Evolutionary conservation across 2,113 vertebrate species (phyloP).

Genomic region (Etheostoma spectabile): DNA sequence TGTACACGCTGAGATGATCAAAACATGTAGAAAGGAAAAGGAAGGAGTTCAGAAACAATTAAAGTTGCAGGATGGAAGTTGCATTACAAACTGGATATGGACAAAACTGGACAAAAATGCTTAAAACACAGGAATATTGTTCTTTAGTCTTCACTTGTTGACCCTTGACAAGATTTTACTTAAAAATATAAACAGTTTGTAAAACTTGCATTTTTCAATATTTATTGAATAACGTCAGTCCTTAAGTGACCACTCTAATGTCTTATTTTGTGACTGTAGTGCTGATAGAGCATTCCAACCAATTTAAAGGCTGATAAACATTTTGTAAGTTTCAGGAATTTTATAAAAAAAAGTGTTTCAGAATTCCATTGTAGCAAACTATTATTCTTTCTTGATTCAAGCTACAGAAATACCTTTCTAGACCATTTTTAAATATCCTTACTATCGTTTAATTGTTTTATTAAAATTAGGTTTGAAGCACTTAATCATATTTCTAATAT

Average conservation of each 20-base stretch:
- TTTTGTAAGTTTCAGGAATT: no score
- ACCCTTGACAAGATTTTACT: background rate
- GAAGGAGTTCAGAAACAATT: background rate
- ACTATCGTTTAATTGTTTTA: background rate
- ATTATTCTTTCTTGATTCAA: background rate
- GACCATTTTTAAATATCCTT: background rate
- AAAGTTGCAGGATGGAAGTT: background rate
- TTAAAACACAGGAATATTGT: background rate
- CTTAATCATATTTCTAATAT: background rate
- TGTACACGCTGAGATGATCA: background rate
- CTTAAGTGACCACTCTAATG: background rate
- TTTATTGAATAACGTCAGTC: background rate
- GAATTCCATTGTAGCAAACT: background rate
- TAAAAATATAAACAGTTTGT: background rate
- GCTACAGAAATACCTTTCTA: background rate
- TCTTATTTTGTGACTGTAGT: no score
- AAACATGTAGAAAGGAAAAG: background rate
- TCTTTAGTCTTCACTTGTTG: background rate
- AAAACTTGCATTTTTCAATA: background rate
- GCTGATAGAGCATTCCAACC: no score
- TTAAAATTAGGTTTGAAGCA: background rate
- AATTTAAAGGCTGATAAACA: no score
- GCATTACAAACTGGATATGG: no score
- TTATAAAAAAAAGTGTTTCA: background rate
- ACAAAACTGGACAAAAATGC: background rate